phyloP scores from a whole-genome alignment of 2,888 invertebrate genomes.

The Agriotes lineatus region DNA sequence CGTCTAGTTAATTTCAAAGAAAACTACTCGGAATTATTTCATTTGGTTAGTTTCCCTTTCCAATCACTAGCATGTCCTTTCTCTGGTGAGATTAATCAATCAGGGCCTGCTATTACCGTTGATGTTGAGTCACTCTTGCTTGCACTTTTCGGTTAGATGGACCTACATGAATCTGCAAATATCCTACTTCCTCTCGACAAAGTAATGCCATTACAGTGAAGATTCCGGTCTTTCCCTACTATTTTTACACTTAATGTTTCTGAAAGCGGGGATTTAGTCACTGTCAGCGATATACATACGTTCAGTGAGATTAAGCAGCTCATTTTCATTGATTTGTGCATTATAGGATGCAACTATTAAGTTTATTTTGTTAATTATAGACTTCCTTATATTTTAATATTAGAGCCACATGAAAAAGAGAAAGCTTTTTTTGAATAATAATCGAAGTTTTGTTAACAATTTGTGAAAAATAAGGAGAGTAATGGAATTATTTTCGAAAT shows the following conservation, averaged over 20 bases:
- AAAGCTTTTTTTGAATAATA: no score
- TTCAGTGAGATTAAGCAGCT: no score
- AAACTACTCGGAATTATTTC: neutral
- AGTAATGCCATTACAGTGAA: constrained; percentile 21
- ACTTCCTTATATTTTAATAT: no score
- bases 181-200: constrained; percentile 23
- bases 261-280: neutral
- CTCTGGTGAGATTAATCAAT: constrained; percentile 38
- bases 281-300: no score
- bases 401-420: no score
- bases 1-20: neutral
- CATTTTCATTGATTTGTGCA: no score
- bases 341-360: no score
- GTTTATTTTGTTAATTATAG: no score
- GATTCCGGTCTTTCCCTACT: neutral
- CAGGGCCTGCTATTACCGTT: constrained; percentile 17
- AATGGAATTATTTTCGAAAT: no score
- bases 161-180: constrained; percentile 20
- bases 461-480: no score
- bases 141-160: constrained; percentile 28
- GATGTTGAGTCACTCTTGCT: constrained; percentile 37
- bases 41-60: constrained; percentile 22
- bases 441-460: no score
- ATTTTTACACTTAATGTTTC: neutral
- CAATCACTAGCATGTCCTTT: constrained; percentile 29